These are phyloP conservation scores for Neodiprion fabricii DNA, from an alignment of 1,140 invertebrate genomes.

Conservation along the genomic window DNA sequence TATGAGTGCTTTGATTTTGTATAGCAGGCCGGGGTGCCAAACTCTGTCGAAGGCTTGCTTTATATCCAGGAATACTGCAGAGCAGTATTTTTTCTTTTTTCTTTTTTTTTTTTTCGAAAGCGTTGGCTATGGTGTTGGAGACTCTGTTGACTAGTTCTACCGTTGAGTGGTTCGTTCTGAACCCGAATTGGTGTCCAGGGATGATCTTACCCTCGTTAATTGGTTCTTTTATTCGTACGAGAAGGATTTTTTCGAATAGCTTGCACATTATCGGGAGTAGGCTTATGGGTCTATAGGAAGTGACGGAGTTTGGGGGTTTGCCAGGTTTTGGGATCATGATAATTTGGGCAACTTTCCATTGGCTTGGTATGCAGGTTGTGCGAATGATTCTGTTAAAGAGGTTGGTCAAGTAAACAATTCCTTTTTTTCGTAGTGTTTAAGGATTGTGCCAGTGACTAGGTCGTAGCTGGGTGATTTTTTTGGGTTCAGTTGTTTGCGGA, in stretches of 20 bases:
- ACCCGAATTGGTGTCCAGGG: constrained; percentile 32
- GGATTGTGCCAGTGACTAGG: constrained; percentile 28
- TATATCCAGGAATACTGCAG: constrained; percentile 44
- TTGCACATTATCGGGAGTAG: constrained; percentile 37
- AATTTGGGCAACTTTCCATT: constrained; percentile 48
- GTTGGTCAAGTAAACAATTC: constrained; percentile 14
- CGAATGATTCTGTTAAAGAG: constrained; percentile 31
- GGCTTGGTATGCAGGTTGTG: constrained; percentile 28
- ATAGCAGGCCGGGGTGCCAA: constrained; percentile 41
- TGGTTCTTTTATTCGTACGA: constrained; percentile 32
- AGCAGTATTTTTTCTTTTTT: constrained; percentile 40
- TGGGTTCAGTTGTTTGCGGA: constrained; percentile 12
- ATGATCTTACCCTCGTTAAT: constrained; percentile 25
- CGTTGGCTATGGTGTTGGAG: constrained; percentile 26
- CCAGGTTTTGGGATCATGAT: constrained; percentile 43
- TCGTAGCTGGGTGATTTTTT: constrained; percentile 32
- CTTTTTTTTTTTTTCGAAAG: constrained; percentile 41
- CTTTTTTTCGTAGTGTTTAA: constrained; percentile 25
- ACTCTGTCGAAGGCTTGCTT: constrained; percentile 47
- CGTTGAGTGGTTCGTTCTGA: constrained; percentile 21
- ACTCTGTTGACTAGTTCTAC: constrained; percentile 29
- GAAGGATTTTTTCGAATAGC: constrained; percentile 36
- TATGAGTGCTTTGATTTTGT: constrained; percentile 35
- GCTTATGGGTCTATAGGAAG: constrained; percentile 42
- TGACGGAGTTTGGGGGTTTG: constrained; percentile 37